Evolutionary conservation across 2,797 vertebrate genomes (phyloP), one percentile per base, ranked within the genome.

Genomic region (Sardinella longiceps): DNA sequence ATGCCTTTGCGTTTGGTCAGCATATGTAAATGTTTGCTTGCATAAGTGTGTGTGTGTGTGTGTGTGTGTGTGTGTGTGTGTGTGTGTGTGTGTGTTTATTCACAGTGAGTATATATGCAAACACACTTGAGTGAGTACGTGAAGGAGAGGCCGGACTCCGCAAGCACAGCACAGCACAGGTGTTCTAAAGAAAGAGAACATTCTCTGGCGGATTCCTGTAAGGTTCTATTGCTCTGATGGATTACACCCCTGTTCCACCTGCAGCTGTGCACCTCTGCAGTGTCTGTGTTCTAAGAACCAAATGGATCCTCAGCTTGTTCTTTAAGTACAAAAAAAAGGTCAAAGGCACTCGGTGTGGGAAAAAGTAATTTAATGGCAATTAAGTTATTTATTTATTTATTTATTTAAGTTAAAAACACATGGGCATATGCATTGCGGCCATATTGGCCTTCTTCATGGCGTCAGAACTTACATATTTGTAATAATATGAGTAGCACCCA

Each of bases 1-100:
- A 70, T 74, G 60, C 14, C 30, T 74, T 9, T 74, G 66, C 15
- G 30, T 74, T 74, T 74, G 30, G 30, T 30, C 66, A 74, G 66
- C 37, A 5, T 37, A 74, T 74, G 66, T 74, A 74, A 74, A 74
- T 74, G 33, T 74, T 74, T 74, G 30, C 63, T 74, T 39, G 66
- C 30, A 37, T 74, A 70, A 70, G 30, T 37, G 28, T 70, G 14
- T 66, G 60, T 66, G 60, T 66, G 60, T 66, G 25, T 66, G 7
- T 30, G 25, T 66, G 63, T 70, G 11, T 66, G 60, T 66, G 63
- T 70, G 63, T 70, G 11, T 37, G 60, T 66, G 60, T 66, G 60
- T 66, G 60, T 66, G 60, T 25, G 28, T 66, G 60, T 66, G n/a
- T 6, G 23, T 56, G 53, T 56, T 56, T 56, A 56, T 23, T 4